Conservation (phyloP, 1,140 invertebrate species). For the Drosophila azteca region DNA sequence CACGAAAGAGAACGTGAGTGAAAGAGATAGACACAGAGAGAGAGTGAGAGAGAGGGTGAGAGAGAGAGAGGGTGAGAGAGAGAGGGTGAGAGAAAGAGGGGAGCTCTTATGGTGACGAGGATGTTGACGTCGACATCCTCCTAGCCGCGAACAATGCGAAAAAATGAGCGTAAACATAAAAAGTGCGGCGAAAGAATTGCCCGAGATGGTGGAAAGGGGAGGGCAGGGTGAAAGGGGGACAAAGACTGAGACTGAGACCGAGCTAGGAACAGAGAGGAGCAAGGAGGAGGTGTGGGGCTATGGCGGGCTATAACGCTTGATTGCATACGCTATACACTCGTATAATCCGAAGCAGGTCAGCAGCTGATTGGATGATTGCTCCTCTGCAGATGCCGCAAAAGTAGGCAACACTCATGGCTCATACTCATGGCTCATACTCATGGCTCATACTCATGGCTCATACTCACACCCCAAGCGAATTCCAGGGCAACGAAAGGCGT, state of each 20-base stretch:
- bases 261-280: neutral
- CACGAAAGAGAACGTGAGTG: conserved; percentile 31
- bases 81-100: neutral
- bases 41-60: neutral
- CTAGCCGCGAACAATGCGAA: conserved; percentile 59
- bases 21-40: conserved; percentile 1
- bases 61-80: neutral
- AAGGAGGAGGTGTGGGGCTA: neutral
- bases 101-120: conserved; percentile 60
- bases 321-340: conserved; percentile 64
- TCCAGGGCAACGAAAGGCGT: neutral
- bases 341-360: conserved; percentile 61
- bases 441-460: neutral
- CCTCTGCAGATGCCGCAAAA: conserved; percentile 48
- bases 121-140: conserved; percentile 77
- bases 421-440: too few relatives aligned
- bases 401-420: conserved; percentile 42
- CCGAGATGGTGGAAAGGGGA: conserved; percentile 32
- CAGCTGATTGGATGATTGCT: conserved; percentile 77
- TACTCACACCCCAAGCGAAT: conserved; percentile 3
- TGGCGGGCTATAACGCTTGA: conserved; percentile 60
- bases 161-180: conserved; percentile 78
- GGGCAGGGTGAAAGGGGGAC: neutral
- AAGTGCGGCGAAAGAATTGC: conserved; percentile 68
- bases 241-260: neutral